A percentile compares a stretch with the other conserved stretches of the same genome.
Conservation (phyloP, 1,140 invertebrate species). For the Drosophila nannoptera region DNA sequence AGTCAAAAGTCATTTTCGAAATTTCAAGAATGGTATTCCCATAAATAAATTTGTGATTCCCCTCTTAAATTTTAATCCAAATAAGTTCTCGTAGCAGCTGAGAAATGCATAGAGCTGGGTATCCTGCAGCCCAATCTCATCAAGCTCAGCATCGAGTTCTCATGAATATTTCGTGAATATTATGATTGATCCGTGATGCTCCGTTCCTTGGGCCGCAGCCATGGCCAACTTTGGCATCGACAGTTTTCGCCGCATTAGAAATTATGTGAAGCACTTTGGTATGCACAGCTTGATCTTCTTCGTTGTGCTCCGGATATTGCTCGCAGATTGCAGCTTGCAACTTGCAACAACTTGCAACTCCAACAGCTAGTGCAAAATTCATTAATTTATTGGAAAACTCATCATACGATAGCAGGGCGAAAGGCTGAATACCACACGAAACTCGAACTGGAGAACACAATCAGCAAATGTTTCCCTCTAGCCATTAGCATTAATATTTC, state of each 20-base stretch:
- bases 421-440: constrained; percentile 28
- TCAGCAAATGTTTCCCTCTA: constrained; percentile 65
- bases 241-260: not conserved
- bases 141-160: not conserved
- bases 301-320: constrained; percentile 37
- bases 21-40: no score
- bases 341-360: constrained; percentile 24
- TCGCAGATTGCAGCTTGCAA: constrained; percentile 8
- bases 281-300: constrained; percentile 13
- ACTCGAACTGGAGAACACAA: constrained; percentile 51
- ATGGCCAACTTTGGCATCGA: not conserved
- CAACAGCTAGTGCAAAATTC: constrained; percentile 48
- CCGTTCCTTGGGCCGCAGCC: not conserved
- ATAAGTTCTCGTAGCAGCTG: not conserved
- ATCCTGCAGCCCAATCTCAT: not conserved
- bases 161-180: constrained; percentile 1
- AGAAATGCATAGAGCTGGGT: not conserved
- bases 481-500: constrained; percentile 75
- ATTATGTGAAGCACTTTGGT: constrained; percentile 17
- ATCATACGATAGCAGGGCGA: constrained; percentile 26
- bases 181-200: constrained; percentile 4
- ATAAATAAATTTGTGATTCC: not conserved
- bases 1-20: no score
- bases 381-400: constrained; percentile 67
- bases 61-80: not conserved